A percentile compares a stretch with the other conserved stretches of the same genome.
Conservation (phyloP, 2,113 vertebrate genomes). For the Craseonycteris thonglongyai region DNA sequence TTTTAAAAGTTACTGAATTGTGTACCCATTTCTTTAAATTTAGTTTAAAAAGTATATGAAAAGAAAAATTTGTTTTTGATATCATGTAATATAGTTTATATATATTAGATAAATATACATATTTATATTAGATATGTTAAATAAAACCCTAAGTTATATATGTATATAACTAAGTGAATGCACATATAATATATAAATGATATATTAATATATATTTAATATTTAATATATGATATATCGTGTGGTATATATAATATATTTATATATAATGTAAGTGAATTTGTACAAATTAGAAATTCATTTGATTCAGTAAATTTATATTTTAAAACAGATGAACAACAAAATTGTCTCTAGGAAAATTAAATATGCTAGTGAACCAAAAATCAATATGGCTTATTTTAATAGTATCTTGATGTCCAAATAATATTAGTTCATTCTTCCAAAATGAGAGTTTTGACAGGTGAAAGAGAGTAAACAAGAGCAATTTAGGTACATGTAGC, state of each 20-base stretch:
- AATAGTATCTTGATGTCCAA: conserved; percentile 12
- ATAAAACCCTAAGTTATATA: background rate
- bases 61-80: background rate
- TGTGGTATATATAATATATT: background rate
- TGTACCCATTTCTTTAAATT: background rate
- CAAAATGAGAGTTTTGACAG: background rate
- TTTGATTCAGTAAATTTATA: background rate
- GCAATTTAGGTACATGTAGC: background rate
- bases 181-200: background rate
- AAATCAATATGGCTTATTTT: background rate
- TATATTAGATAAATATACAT: background rate
- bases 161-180: background rate
- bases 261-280: background rate
- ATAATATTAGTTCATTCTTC: background rate
- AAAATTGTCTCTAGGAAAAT: background rate
- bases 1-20: background rate
- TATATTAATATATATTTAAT: background rate
- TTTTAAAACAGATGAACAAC: background rate
- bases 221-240: background rate
- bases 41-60: background rate
- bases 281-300: background rate
- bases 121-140: background rate
- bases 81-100: background rate
- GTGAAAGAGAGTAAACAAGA: background rate
- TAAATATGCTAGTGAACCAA: background rate